Evolutionary conservation across 2,888 invertebrate genomes (phyloP), one percentile per base, ranked within the genome.

Genomic region (Erynnis tages): DNA sequence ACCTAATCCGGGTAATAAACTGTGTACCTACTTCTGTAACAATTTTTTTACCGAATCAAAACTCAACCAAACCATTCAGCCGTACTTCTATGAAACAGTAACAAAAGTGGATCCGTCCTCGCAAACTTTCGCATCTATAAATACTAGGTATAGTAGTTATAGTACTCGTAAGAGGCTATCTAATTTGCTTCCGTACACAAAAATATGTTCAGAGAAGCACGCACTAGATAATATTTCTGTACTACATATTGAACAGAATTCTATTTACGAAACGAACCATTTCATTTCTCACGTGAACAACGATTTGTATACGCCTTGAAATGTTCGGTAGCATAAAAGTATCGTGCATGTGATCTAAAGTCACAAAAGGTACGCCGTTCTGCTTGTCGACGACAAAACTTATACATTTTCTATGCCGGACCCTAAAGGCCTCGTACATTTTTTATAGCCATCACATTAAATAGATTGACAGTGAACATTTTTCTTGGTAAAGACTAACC

Each of bases 381-480:
- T 37, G 49, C 32, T 50, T 21, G 40, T 40, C 23, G 49, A 30
- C 56, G 47, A 46, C 54, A 44, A 55, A 50, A 56, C 52, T 56
- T 52, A 29, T 56, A 44, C 53, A 53, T 48, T 52, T 54, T 56
- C 48, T 53, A 47, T 53, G 50, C 55, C 49, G 40, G 48, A 23
- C 41, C 44, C 57, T 50, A 56, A 58, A 55, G 56, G 35, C 43
- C 34, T 43, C 27, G 52, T 53, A 55, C 56, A 43, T 60, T 59
- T 56, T 56, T 45, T 53, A 55, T 32, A 55, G 38, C 54, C 57
- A 55, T 54, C 53, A 43, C 54, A 61, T 60, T 59, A 57, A 59
- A 60, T 60, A 60, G 57, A 61, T 63, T 62, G 60, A 61, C 54
- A 56, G 54, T 56, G 58, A 52, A 57, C 57, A 62, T 59, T 61